phyloP scores from a whole-genome alignment of 2,888 invertebrate genomes.

The Euzophera pinguis region DNA sequence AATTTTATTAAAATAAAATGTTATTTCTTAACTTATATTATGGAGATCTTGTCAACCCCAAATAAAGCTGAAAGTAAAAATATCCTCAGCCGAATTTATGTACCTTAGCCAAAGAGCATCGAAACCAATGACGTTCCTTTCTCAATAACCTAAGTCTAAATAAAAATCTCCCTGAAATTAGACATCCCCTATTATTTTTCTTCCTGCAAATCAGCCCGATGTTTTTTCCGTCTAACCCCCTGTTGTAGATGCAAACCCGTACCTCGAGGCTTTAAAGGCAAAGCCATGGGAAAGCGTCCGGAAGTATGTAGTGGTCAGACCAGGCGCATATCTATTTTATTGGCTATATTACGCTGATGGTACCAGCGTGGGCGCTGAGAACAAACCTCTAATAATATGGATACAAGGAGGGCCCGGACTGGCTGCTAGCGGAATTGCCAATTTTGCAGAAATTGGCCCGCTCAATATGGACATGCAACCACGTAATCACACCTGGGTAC shows the following conservation, averaged over 20 bases:
- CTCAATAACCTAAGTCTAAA: too few species aligned
- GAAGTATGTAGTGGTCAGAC: constrained; percentile 86
- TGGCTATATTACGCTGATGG: constrained; percentile 92
- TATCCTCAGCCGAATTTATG: too few species aligned
- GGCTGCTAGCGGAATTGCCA: constrained; percentile 91
- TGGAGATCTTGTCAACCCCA: too few species aligned
- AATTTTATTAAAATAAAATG: too few species aligned
- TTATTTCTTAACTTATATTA: too few species aligned
- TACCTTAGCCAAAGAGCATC: too few species aligned
- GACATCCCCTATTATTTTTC: too few species aligned
- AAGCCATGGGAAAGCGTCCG: constrained; percentile 76
- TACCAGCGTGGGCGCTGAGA: constrained; percentile 71
- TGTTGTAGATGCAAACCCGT: constrained; percentile 43
- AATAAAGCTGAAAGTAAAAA: too few species aligned
- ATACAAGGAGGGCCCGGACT: constrained; percentile 93
- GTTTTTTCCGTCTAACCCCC: background rate
- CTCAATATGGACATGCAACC: constrained; percentile 82
- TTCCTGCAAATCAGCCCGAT: too few species aligned
- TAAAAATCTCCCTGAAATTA: too few species aligned
- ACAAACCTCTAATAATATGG: constrained; percentile 89
- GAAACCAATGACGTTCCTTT: too few species aligned
- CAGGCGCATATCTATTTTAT: constrained; percentile 89
- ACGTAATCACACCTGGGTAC: constrained; percentile 88
- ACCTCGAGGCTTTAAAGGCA: constrained; percentile 38
- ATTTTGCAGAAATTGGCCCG: constrained; percentile 92